A percentile compares a stretch with the other conserved stretches of the same genome.
phyloP scores from a whole-genome alignment of 2,797 vertebrate genomes.

The Melanotaenia boesemani region DNA sequence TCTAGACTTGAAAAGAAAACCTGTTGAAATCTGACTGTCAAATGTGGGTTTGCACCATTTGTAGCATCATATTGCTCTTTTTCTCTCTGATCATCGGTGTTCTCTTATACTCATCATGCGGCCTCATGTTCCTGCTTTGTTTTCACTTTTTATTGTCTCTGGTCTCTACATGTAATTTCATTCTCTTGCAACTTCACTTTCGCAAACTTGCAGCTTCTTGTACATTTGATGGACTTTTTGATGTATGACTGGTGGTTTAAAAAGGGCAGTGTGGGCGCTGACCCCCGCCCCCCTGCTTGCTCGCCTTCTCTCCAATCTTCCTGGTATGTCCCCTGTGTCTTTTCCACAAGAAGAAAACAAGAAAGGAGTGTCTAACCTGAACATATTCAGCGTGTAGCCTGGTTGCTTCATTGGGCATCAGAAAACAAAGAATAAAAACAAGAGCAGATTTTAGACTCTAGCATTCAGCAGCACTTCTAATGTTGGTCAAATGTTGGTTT shows the following conservation, averaged over 20 bases:
- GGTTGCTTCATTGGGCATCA: background rate
- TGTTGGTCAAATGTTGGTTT: background rate
- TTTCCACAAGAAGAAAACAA: slow-evolving; percentile 41
- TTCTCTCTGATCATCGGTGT: slow-evolving; percentile 11
- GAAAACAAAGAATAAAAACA: background rate
- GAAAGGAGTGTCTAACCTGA: slow-evolving; percentile 29
- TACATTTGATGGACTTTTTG: slow-evolving; percentile 5
- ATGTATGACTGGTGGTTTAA: slow-evolving; percentile 6
- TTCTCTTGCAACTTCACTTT: background rate
- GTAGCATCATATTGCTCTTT: slow-evolving; percentile 9
- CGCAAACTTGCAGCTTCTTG: slow-evolving; percentile 10
- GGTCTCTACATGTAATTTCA: background rate
- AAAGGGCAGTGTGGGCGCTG: slow-evolving; percentile 7
- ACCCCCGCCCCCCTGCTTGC: background rate
- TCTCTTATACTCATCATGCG: slow-evolving; percentile 1
- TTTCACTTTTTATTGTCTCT: background rate
- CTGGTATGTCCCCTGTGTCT: slow-evolving; percentile 29
- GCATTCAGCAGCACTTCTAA: background rate
- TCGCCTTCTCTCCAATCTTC: slow-evolving; percentile 11
- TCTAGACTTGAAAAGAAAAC: slow-evolving; percentile 29
- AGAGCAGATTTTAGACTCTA: slow-evolving; percentile 3
- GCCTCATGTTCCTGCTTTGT: background rate
- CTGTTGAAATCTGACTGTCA: slow-evolving; percentile 34
- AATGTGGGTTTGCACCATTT: slow-evolving; percentile 29
- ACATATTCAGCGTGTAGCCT: slow-evolving; percentile 37